phyloP scores from a whole-genome alignment of 30 jellyfish, hydroid and myxozoan species.

The Chrysaora quinquecirrha region DNA sequence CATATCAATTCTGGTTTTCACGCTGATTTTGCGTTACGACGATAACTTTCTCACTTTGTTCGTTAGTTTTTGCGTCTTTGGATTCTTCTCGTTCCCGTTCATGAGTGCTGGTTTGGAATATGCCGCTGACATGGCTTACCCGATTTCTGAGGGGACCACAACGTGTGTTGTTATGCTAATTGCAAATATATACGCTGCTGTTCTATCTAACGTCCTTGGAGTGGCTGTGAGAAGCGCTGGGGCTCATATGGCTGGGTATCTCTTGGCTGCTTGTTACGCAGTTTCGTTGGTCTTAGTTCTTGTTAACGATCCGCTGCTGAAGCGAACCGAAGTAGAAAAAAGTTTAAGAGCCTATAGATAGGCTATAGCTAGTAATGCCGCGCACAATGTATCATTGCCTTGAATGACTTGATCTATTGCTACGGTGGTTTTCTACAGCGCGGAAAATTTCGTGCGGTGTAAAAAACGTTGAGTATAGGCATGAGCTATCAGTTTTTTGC shows the following conservation, averaged over 20 bases:
- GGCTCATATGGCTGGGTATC: constrained; percentile 81
- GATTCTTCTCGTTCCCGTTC: constrained; percentile 91
- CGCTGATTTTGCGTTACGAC: constrained; percentile 62
- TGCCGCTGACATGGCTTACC: constrained; percentile 96
- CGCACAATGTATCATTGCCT: not conserved
- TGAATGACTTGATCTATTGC: not conserved
- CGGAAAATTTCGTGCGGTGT: not conserved
- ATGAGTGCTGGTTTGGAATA: constrained; percentile 91
- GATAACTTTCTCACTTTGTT: constrained; percentile 69
- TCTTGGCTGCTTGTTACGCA: constrained; percentile 72
- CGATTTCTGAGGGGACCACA: constrained; percentile 93
- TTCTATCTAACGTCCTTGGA: constrained; percentile 76
- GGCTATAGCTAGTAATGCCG: too few relatives aligned
- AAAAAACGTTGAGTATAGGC: not conserved
- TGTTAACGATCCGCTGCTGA: constrained; percentile 73
- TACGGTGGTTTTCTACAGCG: not conserved
- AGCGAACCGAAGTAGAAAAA: constrained; percentile 72
- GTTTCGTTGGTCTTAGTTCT: constrained; percentile 61
- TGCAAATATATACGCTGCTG: constrained; percentile 82
- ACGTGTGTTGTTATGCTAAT: constrained; percentile 82
- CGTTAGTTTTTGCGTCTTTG: constrained; percentile 79
- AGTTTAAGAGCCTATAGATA: too few relatives aligned
- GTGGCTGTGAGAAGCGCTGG: constrained; percentile 77
- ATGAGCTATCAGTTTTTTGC: not conserved
- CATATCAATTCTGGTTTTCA: constrained; percentile 65